Conservation (phyloP, 1,140 invertebrate species). For the Phenacoccus solenopsis region DNA sequence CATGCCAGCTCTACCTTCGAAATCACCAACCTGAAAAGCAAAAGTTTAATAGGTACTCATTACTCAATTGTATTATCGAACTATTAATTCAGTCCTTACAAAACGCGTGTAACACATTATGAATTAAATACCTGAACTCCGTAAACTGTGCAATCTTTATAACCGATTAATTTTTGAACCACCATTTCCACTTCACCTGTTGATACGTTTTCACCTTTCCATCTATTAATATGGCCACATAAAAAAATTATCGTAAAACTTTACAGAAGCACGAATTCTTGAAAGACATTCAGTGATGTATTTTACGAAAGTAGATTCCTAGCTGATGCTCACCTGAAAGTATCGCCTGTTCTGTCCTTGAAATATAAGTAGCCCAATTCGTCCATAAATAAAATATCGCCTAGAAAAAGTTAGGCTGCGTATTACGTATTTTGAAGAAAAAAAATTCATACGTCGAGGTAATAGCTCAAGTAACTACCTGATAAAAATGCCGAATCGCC, state of each 20-base stretch:
- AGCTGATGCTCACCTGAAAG: conserved; percentile 51
- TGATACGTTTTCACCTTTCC: conserved; percentile 91
- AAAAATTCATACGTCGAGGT: not conserved
- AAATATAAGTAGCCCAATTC: conserved; percentile 90
- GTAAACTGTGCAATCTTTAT: conserved; percentile 64
- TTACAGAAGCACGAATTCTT: not conserved
- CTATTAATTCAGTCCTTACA: no score
- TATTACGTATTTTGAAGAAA: not conserved
- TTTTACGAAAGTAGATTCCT: no score
- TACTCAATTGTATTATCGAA: no score
- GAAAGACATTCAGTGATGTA: no score
- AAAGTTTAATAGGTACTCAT: no score
- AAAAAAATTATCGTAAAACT: conserved; percentile 18
- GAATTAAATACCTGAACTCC: conserved; percentile 86
- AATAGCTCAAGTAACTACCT: conserved; percentile 35
- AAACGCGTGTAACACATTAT: no score
- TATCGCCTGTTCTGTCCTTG: conserved; percentile 89
- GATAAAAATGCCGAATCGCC: conserved; percentile 88
- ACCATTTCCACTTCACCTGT: conserved; percentile 92
- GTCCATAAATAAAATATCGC: conserved; percentile 84
- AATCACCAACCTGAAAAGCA: conserved; percentile 53
- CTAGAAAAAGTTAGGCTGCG: conserved; percentile 36
- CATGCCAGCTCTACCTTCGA: conserved; percentile 93
- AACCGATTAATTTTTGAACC: conserved; percentile 62
- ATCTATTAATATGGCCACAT: conserved; percentile 45